phyloP scores from a whole-genome alignment of 1,140 invertebrate genomes.

The Zelostemma sp. region DNA sequence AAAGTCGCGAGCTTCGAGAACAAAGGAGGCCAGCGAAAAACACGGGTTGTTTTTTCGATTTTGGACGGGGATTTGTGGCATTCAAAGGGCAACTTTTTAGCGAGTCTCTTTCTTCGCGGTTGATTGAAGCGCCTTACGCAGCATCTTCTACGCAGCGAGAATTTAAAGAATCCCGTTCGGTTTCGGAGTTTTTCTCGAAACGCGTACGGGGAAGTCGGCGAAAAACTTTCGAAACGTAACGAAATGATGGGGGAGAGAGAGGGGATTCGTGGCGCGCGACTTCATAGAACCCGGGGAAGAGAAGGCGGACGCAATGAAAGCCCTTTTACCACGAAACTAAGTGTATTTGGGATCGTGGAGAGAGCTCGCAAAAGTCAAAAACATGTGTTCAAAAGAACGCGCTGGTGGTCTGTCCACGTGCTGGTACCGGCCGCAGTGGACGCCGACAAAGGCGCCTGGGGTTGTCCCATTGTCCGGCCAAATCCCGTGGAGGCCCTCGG shows the following conservation, averaged over 20 bases:
- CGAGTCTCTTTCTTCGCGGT: slow-evolving; percentile 11
- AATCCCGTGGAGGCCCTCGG: slow-evolving; percentile 44
- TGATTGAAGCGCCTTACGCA: slow-evolving; percentile 35
- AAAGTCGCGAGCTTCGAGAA: no score
- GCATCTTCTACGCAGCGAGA: slow-evolving; percentile 22
- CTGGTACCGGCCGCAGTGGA: slow-evolving; percentile 32
- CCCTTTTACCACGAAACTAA: slow-evolving; percentile 30
- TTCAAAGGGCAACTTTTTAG: no score
- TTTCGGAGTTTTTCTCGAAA: slow-evolving; percentile 37
- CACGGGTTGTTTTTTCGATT: no score
- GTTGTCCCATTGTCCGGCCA: slow-evolving; percentile 54
- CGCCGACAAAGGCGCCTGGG: slow-evolving; percentile 61
- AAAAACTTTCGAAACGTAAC: slow-evolving; percentile 10
- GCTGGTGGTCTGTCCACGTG: slow-evolving; percentile 59
- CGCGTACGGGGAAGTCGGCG: slow-evolving; percentile 18
- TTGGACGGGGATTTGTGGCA: no score
- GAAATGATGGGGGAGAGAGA: slow-evolving; percentile 2
- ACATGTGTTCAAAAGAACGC: slow-evolving; percentile 58
- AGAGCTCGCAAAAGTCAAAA: slow-evolving; percentile 54
- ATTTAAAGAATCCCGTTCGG: slow-evolving; percentile 40
- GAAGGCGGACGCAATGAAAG: slow-evolving; percentile 19
- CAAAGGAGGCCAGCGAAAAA: no score
- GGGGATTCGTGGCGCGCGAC: slow-evolving; percentile 9
- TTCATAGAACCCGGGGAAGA: slow-evolving; percentile 28
- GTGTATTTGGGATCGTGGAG: slow-evolving; percentile 9